Percentiles rank a stretch among this genome's conserved stretches.
Evolutionary conservation across 2,888 invertebrate genomes (phyloP).

Genomic region (Hemistola chrysoprasaria): DNA sequence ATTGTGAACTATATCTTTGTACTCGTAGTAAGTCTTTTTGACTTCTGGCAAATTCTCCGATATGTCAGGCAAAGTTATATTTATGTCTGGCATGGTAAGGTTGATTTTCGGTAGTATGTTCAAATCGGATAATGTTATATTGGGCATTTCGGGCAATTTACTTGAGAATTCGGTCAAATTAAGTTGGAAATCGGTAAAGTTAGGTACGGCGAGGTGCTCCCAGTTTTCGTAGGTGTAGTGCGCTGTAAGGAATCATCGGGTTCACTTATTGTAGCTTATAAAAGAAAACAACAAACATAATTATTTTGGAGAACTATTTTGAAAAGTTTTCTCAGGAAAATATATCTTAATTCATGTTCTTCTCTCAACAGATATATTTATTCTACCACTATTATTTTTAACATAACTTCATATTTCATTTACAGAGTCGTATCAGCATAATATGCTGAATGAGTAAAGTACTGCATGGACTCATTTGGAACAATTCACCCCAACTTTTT

Average conservation of each 20-base stretch:
- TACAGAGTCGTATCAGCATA: too few relatives aligned
- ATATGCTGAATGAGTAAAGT: too few relatives aligned
- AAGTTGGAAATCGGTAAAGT: conserved; percentile 71
- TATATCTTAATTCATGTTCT: too few relatives aligned
- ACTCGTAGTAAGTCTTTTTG: conserved; percentile 59
- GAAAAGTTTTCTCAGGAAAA: too few relatives aligned
- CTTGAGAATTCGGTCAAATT: conserved; percentile 62
- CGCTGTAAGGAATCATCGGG: conserved; percentile 63
- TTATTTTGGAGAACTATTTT: too few relatives aligned
- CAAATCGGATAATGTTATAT: conserved; percentile 51
- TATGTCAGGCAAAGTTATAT: conserved; percentile 57
- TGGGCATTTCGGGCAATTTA: conserved; percentile 46
- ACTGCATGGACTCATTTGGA: too few relatives aligned
- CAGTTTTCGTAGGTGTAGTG: conserved; percentile 76
- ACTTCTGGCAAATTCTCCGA: conserved; percentile 62
- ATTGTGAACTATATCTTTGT: conserved; percentile 74
- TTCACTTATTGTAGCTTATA: conserved; percentile 1
- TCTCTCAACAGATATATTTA: too few relatives aligned
- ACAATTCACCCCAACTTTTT: too few relatives aligned
- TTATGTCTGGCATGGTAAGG: conserved; percentile 51
- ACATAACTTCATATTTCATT: too few relatives aligned
- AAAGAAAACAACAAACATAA: neutral
- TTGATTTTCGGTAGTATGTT: conserved; percentile 40
- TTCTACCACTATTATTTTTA: too few relatives aligned
- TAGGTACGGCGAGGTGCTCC: conserved; percentile 66